phyloP scores from a whole-genome alignment of 2,888 invertebrate genomes.

The Cryptocephalus primarius region DNA sequence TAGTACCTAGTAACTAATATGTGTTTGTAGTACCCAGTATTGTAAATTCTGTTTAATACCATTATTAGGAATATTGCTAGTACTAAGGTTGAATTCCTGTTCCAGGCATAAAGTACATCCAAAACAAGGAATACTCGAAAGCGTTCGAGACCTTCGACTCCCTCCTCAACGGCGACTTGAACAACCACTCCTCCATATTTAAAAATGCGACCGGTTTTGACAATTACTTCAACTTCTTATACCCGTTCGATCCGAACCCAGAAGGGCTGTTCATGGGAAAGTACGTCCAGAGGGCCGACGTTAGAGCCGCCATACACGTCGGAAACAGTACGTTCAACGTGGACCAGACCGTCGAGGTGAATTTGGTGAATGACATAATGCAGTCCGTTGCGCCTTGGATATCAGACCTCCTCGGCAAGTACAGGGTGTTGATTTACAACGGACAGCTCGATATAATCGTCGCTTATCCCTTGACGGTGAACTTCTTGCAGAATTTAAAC shows the following conservation, averaged over 20 bases:
- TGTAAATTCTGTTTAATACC: no score
- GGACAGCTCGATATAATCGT: constrained; percentile 89
- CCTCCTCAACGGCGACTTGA: constrained; percentile 59
- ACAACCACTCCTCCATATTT: constrained; percentile 45
- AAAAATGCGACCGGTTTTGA: constrained; percentile 63
- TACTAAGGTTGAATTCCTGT: constrained; percentile 1
- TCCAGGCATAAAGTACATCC: constrained; percentile 42
- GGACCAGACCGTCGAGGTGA: constrained; percentile 10
- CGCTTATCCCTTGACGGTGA: constrained; percentile 74
- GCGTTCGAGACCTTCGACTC: constrained; percentile 64
- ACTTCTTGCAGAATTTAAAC: constrained; percentile 60
- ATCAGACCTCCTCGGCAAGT: constrained; percentile 50
- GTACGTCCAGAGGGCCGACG: constrained; percentile 42
- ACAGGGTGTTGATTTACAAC: constrained; percentile 69
- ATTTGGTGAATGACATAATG: constrained; percentile 14
- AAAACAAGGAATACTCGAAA: constrained; percentile 49
- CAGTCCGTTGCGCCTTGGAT: constrained; percentile 19
- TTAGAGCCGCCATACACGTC: constrained; percentile 70
- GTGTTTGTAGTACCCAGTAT: no score
- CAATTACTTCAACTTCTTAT: constrained; percentile 63
- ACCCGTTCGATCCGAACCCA: constrained; percentile 40
- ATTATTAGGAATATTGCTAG: neutral
- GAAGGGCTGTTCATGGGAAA: constrained; percentile 16
- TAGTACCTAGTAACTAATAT: no score
- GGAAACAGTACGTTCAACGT: constrained; percentile 46